Conservation (phyloP, 1,140 invertebrate species). For the Wasmannia auropunctata region DNA sequence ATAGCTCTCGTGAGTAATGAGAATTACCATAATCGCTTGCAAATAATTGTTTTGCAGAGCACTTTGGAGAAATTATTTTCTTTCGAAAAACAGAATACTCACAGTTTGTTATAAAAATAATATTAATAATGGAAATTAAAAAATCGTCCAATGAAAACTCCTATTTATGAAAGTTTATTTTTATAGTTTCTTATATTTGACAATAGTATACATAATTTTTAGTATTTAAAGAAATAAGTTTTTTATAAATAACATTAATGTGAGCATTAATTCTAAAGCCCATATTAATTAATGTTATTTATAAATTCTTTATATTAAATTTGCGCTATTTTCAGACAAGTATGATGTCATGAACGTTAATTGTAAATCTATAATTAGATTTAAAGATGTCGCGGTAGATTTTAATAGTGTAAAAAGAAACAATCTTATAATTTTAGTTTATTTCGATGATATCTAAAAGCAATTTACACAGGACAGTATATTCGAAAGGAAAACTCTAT, state of each 20-base stretch:
- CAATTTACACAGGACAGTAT: constrained; percentile 21
- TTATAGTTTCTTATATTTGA: background rate
- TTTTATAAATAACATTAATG: too few relatives aligned
- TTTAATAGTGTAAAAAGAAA: background rate
- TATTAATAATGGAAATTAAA: background rate
- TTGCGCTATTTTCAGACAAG: background rate
- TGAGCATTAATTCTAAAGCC: too few relatives aligned
- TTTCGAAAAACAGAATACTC: background rate
- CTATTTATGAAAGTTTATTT: background rate
- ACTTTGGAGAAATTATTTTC: background rate
- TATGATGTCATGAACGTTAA: background rate
- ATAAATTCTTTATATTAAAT: too few relatives aligned
- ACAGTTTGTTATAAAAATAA: background rate
- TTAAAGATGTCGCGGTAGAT: background rate
- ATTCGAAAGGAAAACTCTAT: background rate
- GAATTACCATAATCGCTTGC: background rate
- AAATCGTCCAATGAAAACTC: background rate
- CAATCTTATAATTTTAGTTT: background rate
- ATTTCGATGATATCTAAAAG: constrained; percentile 5
- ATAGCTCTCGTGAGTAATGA: background rate
- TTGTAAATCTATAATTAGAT: background rate
- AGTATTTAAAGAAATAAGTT: background rate
- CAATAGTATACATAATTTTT: background rate
- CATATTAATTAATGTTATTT: too few relatives aligned
- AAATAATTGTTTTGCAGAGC: background rate